These are phyloP conservation scores for Limenitis arthemis DNA, from an alignment of 2,888 invertebrate genomes.

Conservation along the genomic window DNA sequence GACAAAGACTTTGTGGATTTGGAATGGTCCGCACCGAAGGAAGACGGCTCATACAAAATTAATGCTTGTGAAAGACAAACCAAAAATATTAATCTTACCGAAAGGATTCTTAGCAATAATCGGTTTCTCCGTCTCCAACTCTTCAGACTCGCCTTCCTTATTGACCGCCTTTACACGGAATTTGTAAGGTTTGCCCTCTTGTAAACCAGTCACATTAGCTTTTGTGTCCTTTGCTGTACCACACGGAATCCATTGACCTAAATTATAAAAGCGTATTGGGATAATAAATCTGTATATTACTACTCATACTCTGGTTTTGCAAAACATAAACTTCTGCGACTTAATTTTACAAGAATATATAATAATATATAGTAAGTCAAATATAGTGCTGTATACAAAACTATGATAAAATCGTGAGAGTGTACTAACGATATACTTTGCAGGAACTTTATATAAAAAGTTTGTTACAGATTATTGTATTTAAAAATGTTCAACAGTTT, in stretches of 20 bases:
- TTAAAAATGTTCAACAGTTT: neutral
- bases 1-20: conserved; percentile 97
- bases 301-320: too few species aligned
- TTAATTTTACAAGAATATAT: too few species aligned
- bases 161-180: conserved; percentile 98
- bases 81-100: conserved; percentile 65
- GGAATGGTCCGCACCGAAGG: conserved; percentile 91
- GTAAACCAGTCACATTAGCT: conserved; percentile 82
- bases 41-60: conserved; percentile 75
- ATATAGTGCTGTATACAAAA: too few species aligned
- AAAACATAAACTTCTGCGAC: too few species aligned
- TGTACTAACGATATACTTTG: too few species aligned
- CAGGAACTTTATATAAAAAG: too few species aligned
- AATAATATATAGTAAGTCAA: too few species aligned
- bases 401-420: too few species aligned
- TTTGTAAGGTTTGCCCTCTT: conserved; percentile 97
- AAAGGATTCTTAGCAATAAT: conserved; percentile 99
- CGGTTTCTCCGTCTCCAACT: conserved; percentile 92
- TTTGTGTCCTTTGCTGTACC: conserved; percentile 90
- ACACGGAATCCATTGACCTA: conserved; percentile 94
- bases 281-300: too few species aligned
- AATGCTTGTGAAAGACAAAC: neutral
- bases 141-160: conserved; percentile 98
- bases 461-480: neutral
- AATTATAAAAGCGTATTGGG: neutral